Percentiles rank a stretch among this genome's conserved stretches.
Conservation (phyloP, 2,113 vertebrate species). For the Lipotes vexillifer region DNA sequence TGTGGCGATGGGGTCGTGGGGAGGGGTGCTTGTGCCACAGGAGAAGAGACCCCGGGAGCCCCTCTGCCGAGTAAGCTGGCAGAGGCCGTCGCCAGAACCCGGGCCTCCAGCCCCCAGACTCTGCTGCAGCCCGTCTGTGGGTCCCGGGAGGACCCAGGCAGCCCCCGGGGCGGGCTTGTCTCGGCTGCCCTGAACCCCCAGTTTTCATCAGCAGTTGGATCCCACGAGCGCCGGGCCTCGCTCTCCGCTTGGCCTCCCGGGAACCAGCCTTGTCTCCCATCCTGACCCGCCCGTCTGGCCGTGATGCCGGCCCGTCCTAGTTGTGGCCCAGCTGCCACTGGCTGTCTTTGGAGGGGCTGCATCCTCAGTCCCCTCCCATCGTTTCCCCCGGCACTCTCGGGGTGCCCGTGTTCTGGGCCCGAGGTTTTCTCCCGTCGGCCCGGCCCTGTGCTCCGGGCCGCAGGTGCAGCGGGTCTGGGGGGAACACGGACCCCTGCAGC, state of each 20-base stretch:
- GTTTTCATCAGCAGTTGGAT: too few species aligned
- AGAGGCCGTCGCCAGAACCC: neutral
- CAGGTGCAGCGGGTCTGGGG: neutral
- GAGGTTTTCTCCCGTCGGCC: neutral
- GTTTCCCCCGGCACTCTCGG: fast-evolving
- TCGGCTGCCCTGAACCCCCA: neutral
- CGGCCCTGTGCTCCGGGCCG: neutral
- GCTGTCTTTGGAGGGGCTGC: neutral
- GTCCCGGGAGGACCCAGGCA: neutral
- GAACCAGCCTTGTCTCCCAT: neutral
- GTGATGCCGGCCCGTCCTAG: too few species aligned
- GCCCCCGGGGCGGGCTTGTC: neutral
- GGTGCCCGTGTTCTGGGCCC: neutral
- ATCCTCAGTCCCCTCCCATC: neutral
- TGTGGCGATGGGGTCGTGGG: neutral
- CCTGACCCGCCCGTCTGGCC: neutral
- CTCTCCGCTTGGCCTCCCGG: neutral
- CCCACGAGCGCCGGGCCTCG: fast-evolving
- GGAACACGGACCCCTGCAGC: fast-evolving
- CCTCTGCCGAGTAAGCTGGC: too few species aligned
- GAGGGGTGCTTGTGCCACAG: fast-evolving
- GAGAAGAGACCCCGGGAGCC: neutral
- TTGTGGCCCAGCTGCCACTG: neutral
- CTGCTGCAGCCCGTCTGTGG: neutral
- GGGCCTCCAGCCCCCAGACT: neutral